Evolutionary conservation across 2,797 vertebrate species (phyloP).

Genomic region (Synaphobranchus kaupii): DNA sequence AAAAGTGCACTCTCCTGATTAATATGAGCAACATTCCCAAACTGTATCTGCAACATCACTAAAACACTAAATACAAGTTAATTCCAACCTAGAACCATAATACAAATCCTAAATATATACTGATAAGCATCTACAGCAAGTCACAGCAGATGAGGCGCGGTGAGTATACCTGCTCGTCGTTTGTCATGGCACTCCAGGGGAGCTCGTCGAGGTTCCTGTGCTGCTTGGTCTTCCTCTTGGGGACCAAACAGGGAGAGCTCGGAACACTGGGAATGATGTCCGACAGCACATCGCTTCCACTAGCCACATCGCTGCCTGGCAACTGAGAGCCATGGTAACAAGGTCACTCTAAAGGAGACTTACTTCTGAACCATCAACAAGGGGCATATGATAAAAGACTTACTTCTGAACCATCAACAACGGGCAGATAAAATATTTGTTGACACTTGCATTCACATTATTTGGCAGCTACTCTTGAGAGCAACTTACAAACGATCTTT

Average conservation of each 20-base stretch:
- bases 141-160: not conserved
- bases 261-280: conserved; percentile 97
- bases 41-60: not conserved
- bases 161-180: conserved; percentile 87
- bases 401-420: not conserved
- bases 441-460: not conserved
- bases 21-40: not conserved
- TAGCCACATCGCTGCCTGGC: conserved; percentile 95
- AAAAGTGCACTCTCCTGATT: not conserved
- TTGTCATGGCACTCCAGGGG: conserved; percentile 98
- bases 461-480: not conserved
- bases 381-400: not conserved
- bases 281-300: conserved; percentile 94
- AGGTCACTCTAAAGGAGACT: not conserved
- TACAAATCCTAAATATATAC: not conserved
- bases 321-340: conserved; percentile 70
- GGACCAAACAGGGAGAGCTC: conserved; percentile 91
- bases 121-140: not conserved
- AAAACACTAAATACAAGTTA: not conserved
- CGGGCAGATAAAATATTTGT: too few species aligned
- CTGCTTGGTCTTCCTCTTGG: conserved; percentile 89
- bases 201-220: conserved; percentile 95
- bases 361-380: not conserved
- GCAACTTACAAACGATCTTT: too few species aligned
- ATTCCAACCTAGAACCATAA: not conserved